A percentile compares a stretch with the other conserved stretches of the same genome.
Evolutionary conservation across 2,797 vertebrate species (phyloP).

Genomic region (Parambassis ranga): DNA sequence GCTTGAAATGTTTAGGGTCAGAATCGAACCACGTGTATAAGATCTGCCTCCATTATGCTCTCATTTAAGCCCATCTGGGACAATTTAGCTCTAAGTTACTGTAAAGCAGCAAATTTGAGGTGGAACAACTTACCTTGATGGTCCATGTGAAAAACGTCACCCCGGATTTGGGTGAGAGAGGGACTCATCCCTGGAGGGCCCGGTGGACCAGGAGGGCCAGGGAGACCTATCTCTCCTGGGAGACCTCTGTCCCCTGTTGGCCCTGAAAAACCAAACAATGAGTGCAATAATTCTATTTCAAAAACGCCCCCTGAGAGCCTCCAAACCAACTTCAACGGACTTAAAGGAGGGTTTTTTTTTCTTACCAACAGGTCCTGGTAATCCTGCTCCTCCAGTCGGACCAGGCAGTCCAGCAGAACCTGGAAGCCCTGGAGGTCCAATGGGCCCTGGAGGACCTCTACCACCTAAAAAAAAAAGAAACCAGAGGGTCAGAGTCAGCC

Average conservation of each 20-base stretch:
- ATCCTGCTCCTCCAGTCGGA: slow-evolving; percentile 83
- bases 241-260: slow-evolving; percentile 85
- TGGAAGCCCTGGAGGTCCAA: slow-evolving; percentile 82
- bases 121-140: slow-evolving; percentile 79
- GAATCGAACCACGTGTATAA: slow-evolving; percentile 15
- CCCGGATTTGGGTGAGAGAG: slow-evolving; percentile 67
- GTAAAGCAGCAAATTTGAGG: not conserved
- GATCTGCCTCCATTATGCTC: slow-evolving; percentile 16
- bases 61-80: slow-evolving; percentile 33
- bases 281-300: not conserved
- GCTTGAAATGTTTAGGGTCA: slow-evolving; percentile 35
- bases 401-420: slow-evolving; percentile 82
- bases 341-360: not conserved
- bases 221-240: slow-evolving; percentile 78
- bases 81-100: slow-evolving; percentile 14
- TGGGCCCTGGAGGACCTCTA: slow-evolving; percentile 63
- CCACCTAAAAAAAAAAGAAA: slow-evolving; percentile 13
- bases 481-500: not conserved
- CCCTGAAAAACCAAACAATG: slow-evolving; percentile 67
- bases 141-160: slow-evolving; percentile 86
- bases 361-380: slow-evolving; percentile 81
- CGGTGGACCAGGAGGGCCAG: slow-evolving; percentile 84
- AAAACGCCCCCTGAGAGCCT: too few relatives aligned
- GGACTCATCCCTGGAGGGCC: slow-evolving; percentile 78
- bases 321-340: not conserved